Conservation (phyloP, 2,113 vertebrate genomes). For the Lepus timidus region DNA sequence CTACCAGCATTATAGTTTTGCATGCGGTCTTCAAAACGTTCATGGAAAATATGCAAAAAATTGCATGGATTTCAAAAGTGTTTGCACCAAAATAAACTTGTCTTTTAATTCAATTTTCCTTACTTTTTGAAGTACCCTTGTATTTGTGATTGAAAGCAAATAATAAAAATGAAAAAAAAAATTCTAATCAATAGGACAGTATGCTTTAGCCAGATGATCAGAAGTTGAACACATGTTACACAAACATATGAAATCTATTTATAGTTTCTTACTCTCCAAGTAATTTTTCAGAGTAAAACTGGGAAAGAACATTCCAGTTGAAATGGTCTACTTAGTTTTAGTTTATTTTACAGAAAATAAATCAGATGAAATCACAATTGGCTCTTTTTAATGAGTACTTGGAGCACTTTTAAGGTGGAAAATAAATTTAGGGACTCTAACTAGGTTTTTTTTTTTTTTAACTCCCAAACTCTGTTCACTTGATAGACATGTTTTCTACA, state of each 20-base stretch:
- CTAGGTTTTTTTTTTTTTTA: not conserved
- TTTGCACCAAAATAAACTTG: too few relatives aligned
- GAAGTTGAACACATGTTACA: conserved; percentile 50
- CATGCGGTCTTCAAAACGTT: too few relatives aligned
- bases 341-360: conserved; percentile 47
- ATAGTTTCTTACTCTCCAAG: conserved; percentile 45
- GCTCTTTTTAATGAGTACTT: conserved; percentile 26
- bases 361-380: conserved; percentile 27
- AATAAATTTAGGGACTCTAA: not conserved
- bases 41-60: too few relatives aligned
- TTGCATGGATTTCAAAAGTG: too few relatives aligned
- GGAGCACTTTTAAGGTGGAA: not conserved
- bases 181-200: conserved; percentile 29
- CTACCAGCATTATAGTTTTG: not conserved
- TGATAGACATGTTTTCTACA: not conserved
- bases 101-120: too few relatives aligned
- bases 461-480: not conserved
- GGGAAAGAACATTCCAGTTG: not conserved
- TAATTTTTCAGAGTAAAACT: conserved; percentile 21
- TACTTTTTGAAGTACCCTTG: too few relatives aligned
- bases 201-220: conserved; percentile 26
- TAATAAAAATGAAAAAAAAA: conserved; percentile 41
- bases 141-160: conserved; percentile 18
- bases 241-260: conserved; percentile 51
- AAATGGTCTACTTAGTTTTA: conserved; percentile 38